A percentile compares a stretch with the other conserved stretches of the same genome.
These are phyloP conservation scores for Mustela nigripes DNA, from an alignment of 2,113 vertebrate genomes.

Conservation along the genomic window DNA sequence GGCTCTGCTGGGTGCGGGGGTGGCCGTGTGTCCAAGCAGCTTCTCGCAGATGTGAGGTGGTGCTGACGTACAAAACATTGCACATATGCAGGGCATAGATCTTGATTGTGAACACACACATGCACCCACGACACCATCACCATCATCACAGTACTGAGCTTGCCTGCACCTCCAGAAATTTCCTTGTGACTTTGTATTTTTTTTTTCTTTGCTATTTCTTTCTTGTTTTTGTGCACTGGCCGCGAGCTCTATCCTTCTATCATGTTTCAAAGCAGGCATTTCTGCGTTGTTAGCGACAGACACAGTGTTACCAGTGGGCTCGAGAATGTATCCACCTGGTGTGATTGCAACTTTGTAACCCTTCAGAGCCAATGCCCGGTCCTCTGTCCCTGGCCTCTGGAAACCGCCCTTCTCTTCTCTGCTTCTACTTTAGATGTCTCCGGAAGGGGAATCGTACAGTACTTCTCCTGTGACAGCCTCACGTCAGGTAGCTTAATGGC, in stretches of 20 bases:
- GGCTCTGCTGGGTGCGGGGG: neutral
- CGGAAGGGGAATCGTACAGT: neutral
- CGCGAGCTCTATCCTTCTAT: neutral
- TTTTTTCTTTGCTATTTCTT: neutral
- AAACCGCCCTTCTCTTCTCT: accelerated
- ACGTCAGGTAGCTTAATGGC: accelerated
- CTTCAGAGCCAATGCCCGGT: accelerated
- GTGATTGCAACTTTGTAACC: neutral
- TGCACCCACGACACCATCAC: neutral
- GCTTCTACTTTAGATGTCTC: neutral
- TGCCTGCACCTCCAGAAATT: neutral
- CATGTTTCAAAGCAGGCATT: accelerated
- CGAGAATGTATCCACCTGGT: accelerated
- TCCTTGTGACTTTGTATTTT: neutral
- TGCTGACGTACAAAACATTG: neutral
- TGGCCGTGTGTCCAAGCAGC: too few species aligned
- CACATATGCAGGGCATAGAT: neutral
- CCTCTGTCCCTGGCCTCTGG: neutral
- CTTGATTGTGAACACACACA: neutral
- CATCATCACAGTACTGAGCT: neutral
- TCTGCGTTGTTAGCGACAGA: accelerated
- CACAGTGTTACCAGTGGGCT: too few species aligned
- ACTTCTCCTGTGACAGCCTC: too few species aligned
- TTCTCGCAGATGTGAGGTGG: neutral
- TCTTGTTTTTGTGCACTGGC: neutral